Evolutionary conservation across 2,797 vertebrate species (phyloP).

Genomic region (Rhodeus uyekii): DNA sequence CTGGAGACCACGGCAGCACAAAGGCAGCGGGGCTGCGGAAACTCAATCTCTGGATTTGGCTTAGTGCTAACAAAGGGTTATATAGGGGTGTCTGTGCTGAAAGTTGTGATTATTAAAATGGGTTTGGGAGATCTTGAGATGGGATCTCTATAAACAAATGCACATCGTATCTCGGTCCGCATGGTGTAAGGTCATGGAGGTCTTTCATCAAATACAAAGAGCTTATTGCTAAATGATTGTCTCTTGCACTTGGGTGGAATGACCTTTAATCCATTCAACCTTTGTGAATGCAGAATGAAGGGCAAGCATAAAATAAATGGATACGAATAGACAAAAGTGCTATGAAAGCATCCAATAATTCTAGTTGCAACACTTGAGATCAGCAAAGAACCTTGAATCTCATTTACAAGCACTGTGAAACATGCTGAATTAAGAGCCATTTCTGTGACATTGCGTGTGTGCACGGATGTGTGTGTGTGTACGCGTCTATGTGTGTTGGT

Average conservation of each 20-base stretch:
- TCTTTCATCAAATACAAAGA: not conserved
- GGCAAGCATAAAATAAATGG: conserved; percentile 12
- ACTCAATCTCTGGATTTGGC: conserved; percentile 60
- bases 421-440: no score
- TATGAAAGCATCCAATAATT: not conserved
- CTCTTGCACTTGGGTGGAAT: conserved; percentile 4
- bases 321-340: not conserved
- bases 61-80: conserved; percentile 48
- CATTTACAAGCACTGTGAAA: not conserved
- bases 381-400: not conserved
- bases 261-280: conserved; percentile 41
- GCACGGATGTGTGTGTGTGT: not conserved
- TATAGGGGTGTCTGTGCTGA: conserved; percentile 28
- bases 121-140: not conserved
- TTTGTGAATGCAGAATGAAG: conserved; percentile 14
- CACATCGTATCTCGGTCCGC: not conserved
- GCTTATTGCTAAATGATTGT: conserved; percentile 20
- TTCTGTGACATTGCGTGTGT: not conserved
- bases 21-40: conserved; percentile 62
- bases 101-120: conserved; percentile 5
- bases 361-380: not conserved
- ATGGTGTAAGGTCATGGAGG: not conserved
- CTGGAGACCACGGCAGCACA: conserved; percentile 67
- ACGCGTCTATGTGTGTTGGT: not conserved
- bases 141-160: not conserved